Conservation (phyloP, 2,113 vertebrate species). For the Chelonoidis abingdonii region DNA sequence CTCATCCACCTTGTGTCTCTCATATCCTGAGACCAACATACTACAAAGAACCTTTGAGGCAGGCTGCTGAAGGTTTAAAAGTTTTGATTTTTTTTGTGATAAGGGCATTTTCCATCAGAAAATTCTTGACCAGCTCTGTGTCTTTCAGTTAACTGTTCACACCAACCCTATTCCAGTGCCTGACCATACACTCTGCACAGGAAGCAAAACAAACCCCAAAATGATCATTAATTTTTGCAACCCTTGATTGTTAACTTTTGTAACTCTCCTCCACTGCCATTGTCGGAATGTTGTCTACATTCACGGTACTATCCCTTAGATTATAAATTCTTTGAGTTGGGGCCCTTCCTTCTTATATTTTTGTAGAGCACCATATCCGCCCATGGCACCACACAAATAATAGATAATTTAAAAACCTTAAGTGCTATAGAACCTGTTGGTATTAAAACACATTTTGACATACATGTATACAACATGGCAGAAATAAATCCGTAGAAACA, state of each 20-base stretch:
- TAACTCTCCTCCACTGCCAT: too few species aligned
- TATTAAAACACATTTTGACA: not conserved
- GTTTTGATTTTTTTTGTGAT: not conserved
- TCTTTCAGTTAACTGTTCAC: not conserved
- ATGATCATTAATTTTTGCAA: too few species aligned
- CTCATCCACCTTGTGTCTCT: not conserved
- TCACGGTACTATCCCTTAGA: too few species aligned
- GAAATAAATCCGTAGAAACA: not conserved
- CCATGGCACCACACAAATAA: too few species aligned
- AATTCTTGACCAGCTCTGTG: not conserved
- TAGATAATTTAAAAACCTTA: not conserved
- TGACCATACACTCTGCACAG: not conserved
- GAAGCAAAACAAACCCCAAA: not conserved
- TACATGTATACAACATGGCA: not conserved
- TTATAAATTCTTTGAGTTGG: too few species aligned
- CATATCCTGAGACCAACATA: not conserved
- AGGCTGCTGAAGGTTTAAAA: not conserved
- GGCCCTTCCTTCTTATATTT: too few species aligned
- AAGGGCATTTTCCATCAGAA: not conserved
- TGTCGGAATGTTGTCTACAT: too few species aligned
- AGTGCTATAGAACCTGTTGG: not conserved
- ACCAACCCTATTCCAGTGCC: not conserved
- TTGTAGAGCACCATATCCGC: too few species aligned
- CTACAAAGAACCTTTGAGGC: not conserved
- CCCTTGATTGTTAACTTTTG: too few species aligned